Evolutionary conservation across 1,140 invertebrate genomes (phyloP).

Genomic region (Propsilocerus akamusi): DNA sequence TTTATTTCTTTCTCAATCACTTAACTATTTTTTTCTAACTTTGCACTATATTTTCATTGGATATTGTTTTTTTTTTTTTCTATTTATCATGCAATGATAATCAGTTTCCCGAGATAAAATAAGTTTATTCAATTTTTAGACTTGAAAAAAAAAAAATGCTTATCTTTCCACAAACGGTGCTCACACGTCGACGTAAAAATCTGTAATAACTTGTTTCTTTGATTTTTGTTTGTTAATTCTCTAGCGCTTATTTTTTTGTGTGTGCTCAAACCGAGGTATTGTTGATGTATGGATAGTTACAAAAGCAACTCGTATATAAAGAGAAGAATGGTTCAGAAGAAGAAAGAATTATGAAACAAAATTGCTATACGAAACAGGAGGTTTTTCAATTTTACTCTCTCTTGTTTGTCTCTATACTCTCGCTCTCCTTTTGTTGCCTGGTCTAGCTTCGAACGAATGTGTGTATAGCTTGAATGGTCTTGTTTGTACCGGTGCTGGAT

Average conservation of each 20-base stretch:
- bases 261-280: constrained; percentile 3
- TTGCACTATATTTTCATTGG: neutral
- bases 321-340: neutral
- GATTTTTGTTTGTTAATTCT: constrained; percentile 2
- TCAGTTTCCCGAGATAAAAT: no score
- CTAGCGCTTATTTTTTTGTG: neutral
- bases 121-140: no score
- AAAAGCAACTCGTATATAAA: constrained; percentile 3
- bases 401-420: neutral
- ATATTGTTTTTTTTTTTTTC: neutral
- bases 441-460: neutral
- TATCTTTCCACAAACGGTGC: no score
- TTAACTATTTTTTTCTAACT: neutral
- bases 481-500: neutral
- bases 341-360: constrained; percentile 2
- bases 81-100: no score
- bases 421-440: neutral
- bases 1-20: neutral
- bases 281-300: constrained; percentile 1
- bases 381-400: neutral
- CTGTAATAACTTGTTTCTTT: constrained; percentile 3
- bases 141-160: no score
- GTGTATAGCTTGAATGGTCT: neutral
- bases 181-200: constrained; percentile 3
- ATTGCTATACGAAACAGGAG: neutral